Conservation (phyloP, 2,888 invertebrate species). For the Drosophila testacea region DNA sequence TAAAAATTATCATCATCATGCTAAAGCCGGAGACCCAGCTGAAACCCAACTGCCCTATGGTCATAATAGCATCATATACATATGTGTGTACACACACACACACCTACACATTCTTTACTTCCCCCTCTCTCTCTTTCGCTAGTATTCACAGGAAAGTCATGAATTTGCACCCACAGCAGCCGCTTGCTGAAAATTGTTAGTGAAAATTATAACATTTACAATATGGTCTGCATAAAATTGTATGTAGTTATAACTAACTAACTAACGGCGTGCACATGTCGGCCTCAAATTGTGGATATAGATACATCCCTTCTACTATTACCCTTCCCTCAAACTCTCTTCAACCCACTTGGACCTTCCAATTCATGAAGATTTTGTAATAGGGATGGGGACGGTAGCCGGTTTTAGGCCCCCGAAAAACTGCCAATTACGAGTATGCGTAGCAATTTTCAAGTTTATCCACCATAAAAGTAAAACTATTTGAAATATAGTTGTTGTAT, state of each 20-base stretch:
- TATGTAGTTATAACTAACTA: slow-evolving; percentile 78
- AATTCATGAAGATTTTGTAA: slow-evolving; percentile 49
- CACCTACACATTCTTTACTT: background rate
- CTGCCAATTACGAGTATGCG: slow-evolving; percentile 68
- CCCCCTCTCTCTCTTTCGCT: no score
- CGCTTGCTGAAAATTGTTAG: slow-evolving; percentile 66
- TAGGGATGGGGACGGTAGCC: slow-evolving; percentile 9
- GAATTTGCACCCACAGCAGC: slow-evolving; percentile 33
- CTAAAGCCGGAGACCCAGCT: slow-evolving; percentile 17
- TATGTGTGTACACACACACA: background rate
- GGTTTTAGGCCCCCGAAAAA: slow-evolving; percentile 38
- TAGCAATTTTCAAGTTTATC: slow-evolving; percentile 57
- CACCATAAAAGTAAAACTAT: slow-evolving; percentile 46
- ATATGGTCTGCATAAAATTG: slow-evolving; percentile 76
- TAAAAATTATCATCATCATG: slow-evolving; percentile 71
- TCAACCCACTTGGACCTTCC: slow-evolving; percentile 8
- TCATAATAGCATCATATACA: slow-evolving; percentile 11
- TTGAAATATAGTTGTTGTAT: slow-evolving; percentile 33
- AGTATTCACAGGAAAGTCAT: slow-evolving; percentile 12
- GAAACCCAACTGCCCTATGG: slow-evolving; percentile 35
- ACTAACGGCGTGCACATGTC: slow-evolving; percentile 73
- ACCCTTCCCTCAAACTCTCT: background rate
- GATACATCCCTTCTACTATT: slow-evolving; percentile 2
- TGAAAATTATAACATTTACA: slow-evolving; percentile 79
- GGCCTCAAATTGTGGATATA: slow-evolving; percentile 33